Evolutionary conservation across 2,888 invertebrate genomes (phyloP).

Genomic region (Galerucella pusilla): DNA sequence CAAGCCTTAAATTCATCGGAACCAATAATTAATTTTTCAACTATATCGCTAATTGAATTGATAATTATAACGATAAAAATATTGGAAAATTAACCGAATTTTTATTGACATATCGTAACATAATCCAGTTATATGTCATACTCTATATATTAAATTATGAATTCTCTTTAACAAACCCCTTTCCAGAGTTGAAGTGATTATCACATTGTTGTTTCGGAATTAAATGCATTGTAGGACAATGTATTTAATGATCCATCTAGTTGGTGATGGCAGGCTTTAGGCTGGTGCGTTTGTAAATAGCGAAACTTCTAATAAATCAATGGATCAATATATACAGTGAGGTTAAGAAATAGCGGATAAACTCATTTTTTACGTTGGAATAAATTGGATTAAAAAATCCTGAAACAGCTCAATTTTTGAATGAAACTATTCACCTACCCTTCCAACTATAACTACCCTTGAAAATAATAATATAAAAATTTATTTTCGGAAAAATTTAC

Average conservation of each 20-base stretch:
- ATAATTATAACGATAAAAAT: no score
- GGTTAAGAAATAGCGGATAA: not conserved
- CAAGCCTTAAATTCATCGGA: no score
- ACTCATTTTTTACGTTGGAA: not conserved
- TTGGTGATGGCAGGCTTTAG: constrained; percentile 47
- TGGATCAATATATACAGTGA: not conserved
- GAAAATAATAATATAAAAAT: no score
- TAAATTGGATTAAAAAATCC: not conserved
- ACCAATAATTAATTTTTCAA: no score
- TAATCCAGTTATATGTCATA: no score
- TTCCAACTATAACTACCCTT: no score
- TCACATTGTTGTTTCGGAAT: constrained; percentile 42
- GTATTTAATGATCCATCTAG: constrained; percentile 47
- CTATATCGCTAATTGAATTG: no score
- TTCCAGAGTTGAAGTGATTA: constrained; percentile 30
- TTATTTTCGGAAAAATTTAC: no score
- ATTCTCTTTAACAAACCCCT: not conserved
- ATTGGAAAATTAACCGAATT: no score
- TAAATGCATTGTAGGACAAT: constrained; percentile 42
- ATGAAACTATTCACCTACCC: no score
- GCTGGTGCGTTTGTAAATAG: constrained; percentile 33
- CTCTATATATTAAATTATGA: not conserved
- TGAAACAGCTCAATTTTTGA: no score
- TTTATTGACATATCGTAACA: no score
- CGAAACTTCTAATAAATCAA: constrained; percentile 1